Conservation (phyloP, 2,113 vertebrate genomes). For the Labrus mixtus region DNA sequence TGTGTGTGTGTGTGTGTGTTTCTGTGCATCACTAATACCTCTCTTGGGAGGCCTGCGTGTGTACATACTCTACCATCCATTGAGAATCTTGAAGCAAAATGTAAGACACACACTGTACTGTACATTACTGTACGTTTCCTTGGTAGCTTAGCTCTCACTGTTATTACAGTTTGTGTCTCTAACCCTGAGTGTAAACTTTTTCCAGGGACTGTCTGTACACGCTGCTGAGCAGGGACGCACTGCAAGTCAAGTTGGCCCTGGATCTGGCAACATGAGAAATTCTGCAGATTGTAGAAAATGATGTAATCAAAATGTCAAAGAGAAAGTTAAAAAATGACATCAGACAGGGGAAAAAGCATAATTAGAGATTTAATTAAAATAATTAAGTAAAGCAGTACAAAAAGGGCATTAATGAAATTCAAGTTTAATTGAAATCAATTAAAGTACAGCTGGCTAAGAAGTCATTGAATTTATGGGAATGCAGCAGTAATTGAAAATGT, state of each 20-base stretch:
- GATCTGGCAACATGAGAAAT: not conserved
- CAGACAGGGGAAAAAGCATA: no score
- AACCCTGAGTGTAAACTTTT: constrained; percentile 5
- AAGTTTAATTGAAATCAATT: no score
- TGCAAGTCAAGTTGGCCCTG: not conserved
- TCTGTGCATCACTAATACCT: not conserved
- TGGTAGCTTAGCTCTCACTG: constrained; percentile 3
- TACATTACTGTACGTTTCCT: not conserved
- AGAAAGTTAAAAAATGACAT: no score
- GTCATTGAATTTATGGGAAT: no score
- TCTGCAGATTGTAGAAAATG: no score
- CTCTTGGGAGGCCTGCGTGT: not conserved
- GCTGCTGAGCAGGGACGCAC: not conserved
- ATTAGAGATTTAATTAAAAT: no score
- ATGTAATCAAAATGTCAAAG: no score
- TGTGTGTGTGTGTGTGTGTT: no score
- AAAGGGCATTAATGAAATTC: no score
- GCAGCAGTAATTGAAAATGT: no score
- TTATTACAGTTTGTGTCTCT: not conserved
- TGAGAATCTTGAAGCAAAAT: not conserved
- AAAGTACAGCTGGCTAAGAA: no score
- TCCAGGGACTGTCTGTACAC: constrained; percentile 34
- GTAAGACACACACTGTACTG: constrained; percentile 1
- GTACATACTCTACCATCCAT: not conserved
- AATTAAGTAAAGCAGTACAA: no score